Conservation (phyloP, 1,140 invertebrate species). For the Potamilus streckersoni region DNA sequence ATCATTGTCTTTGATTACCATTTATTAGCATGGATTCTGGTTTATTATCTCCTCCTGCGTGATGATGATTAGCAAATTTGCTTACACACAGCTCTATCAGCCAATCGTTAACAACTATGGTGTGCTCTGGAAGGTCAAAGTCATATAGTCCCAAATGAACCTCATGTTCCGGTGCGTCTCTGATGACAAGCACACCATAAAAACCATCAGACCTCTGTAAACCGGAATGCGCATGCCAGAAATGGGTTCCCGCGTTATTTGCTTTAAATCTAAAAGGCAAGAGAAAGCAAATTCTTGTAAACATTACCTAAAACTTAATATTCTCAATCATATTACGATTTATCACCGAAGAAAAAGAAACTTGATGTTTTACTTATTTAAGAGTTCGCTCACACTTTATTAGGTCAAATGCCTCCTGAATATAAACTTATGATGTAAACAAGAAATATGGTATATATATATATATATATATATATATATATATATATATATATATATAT, state of each 20-base stretch:
- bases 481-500: no score
- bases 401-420: no score
- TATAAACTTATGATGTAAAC: no score
- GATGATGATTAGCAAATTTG: constrained; percentile 39
- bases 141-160: constrained; percentile 45
- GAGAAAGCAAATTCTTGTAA: no score
- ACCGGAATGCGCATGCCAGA: constrained; percentile 90
- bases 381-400: no score
- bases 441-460: no score
- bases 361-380: no score
- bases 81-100: constrained; percentile 36
- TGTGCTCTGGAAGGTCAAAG: constrained; percentile 49
- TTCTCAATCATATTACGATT: no score
- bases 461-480: no score
- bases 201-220: constrained; percentile 85
- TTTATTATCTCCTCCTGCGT: constrained; percentile 46
- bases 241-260: constrained; percentile 79
- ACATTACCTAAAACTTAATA: no score
- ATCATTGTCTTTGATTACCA: constrained; percentile 18
- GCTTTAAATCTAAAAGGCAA: constrained; percentile 64
- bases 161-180: constrained; percentile 36
- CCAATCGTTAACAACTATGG: constrained; percentile 52
- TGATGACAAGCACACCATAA: constrained; percentile 47
- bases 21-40: constrained; percentile 65
- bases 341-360: no score